Conservation (phyloP, 1,140 invertebrate species). For the Drosophila pseudoobscura region DNA sequence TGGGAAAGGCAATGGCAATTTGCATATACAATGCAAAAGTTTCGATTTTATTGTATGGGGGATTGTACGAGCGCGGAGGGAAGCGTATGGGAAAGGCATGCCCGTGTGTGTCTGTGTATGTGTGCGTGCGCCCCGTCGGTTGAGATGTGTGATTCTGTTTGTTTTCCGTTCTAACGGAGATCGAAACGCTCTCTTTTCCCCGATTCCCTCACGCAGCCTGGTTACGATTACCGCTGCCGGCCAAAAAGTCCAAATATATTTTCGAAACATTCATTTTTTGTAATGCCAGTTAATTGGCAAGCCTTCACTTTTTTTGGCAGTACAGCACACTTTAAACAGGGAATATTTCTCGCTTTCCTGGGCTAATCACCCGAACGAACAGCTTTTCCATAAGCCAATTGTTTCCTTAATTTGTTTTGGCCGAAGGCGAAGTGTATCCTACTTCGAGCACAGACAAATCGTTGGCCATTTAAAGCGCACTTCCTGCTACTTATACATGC, state of each 20-base stretch:
- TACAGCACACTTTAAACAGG: conserved; percentile 22
- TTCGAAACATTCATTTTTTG: conserved; percentile 65
- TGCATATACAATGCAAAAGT: conserved; percentile 80
- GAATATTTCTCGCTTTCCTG: too few species aligned
- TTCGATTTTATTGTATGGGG: conserved; percentile 78
- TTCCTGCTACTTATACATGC: conserved; percentile 34
- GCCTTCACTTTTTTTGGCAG: conserved; percentile 45
- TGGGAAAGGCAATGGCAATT: conserved; percentile 63
- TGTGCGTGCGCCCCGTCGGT: conserved; percentile 6
- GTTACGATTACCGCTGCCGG: conserved; percentile 45
- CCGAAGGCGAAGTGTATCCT: neutral
- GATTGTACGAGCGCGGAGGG: neutral
- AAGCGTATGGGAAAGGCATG: neutral
- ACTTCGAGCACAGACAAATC: conserved; percentile 38
- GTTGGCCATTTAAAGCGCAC: conserved; percentile 41
- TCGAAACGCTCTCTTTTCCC: conserved; percentile 31
- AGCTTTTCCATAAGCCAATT: neutral
- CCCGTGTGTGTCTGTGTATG: neutral
- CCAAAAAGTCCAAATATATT: conserved; percentile 77
- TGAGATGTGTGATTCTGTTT: conserved; percentile 74
- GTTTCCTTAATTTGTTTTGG: neutral
- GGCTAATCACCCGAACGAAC: too few species aligned
- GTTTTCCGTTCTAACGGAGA: conserved; percentile 74
- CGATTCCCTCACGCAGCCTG: conserved; percentile 19
- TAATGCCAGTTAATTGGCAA: conserved; percentile 46